These are phyloP conservation scores for Theodoxus fluviatilis DNA, from an alignment of 2,888 invertebrate genomes.

Conservation along the genomic window DNA sequence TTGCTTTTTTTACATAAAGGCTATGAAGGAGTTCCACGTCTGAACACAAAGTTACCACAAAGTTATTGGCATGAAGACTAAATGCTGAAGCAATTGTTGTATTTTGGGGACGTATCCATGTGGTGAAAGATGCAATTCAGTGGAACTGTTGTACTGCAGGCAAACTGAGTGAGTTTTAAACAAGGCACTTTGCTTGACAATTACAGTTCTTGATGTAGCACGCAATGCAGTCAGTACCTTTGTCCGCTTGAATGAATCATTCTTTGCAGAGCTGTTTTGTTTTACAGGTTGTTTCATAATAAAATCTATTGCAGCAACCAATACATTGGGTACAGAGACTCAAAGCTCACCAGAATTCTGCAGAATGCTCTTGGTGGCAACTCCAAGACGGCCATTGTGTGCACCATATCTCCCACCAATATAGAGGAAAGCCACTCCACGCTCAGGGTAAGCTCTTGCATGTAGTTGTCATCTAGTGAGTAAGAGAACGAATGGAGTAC, in stretches of 20 bases:
- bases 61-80: no score
- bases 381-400: slow-evolving; percentile 85
- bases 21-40: no score
- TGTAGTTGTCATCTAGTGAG: not conserved
- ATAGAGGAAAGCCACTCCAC: slow-evolving; percentile 79
- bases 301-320: slow-evolving; percentile 29
- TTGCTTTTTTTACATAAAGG: no score
- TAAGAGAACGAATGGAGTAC: not conserved
- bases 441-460: slow-evolving; percentile 67
- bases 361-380: slow-evolving; percentile 89
- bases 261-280: no score
- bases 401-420: slow-evolving; percentile 81
- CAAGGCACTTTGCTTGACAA: not conserved
- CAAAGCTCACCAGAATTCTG: slow-evolving; percentile 83
- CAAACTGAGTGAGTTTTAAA: not conserved
- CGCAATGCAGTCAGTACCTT: no score
- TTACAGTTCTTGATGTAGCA: not conserved
- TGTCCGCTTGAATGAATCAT: no score
- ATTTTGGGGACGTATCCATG: no score
- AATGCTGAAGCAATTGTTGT: no score
- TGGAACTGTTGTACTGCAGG: no score
- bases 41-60: no score
- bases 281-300: not conserved
- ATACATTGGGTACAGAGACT: slow-evolving; percentile 78
- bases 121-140: no score